phyloP scores from a whole-genome alignment of 2,888 invertebrate genomes.

The Eupithecia abbreviata region DNA sequence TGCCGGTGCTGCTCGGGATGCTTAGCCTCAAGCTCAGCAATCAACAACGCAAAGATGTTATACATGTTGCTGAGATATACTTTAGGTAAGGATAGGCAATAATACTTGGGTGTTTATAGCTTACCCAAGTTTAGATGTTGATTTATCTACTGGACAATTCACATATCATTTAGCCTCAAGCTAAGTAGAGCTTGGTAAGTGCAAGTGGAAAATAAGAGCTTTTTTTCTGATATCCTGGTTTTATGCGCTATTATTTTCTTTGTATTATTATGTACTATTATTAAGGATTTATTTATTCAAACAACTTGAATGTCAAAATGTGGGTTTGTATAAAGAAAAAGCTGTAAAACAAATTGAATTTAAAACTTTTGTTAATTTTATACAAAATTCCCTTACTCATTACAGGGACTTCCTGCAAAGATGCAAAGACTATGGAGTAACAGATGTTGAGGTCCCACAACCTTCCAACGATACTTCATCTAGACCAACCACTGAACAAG shows the following conservation, averaged over 20 bases:
- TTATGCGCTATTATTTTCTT: neutral
- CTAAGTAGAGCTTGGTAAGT: neutral
- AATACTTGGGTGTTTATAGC: neutral
- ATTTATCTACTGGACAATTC: neutral
- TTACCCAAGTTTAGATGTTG: neutral
- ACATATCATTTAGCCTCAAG: neutral
- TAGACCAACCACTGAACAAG: constrained; percentile 65
- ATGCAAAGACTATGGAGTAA: constrained; percentile 91
- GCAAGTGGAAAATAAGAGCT: neutral
- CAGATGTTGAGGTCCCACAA: constrained; percentile 80
- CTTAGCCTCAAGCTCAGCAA: constrained; percentile 88
- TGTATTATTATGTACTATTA: neutral
- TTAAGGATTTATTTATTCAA: too few relatives aligned
- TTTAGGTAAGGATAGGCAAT: constrained; percentile 80
- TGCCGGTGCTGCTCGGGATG: constrained; percentile 93
- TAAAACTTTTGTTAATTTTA: neutral
- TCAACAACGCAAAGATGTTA: constrained; percentile 86
- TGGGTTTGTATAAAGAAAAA: neutral
- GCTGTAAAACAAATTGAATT: neutral
- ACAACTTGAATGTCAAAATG: too few relatives aligned
- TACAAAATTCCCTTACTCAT: neutral
- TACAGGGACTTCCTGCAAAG: constrained; percentile 91
- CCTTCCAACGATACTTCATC: constrained; percentile 47
- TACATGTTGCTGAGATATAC: constrained; percentile 92
- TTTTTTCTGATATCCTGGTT: neutral